These are phyloP conservation scores for Acrobasis suavella DNA, from an alignment of 2,888 invertebrate species.

Conservation along the genomic window DNA sequence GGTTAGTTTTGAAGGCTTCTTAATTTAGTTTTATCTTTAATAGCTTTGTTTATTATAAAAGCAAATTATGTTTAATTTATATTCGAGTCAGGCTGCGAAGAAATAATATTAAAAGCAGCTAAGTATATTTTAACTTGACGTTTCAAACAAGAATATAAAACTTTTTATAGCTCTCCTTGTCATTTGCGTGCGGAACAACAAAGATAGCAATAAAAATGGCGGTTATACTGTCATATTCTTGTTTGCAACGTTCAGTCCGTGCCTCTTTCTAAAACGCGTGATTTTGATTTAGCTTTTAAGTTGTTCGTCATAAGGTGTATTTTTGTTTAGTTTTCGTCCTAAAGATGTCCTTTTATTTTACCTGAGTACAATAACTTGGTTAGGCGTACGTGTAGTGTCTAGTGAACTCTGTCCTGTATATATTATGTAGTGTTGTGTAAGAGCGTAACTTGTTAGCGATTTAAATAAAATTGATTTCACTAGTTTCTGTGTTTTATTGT, in stretches of 20 bases:
- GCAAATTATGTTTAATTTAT: constrained; percentile 12
- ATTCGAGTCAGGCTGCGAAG: constrained; percentile 12
- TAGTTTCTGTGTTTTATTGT: constrained; percentile 47
- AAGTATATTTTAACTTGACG: not conserved
- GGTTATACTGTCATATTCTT: not conserved
- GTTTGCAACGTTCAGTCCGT: not conserved
- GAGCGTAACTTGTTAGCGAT: constrained; percentile 67
- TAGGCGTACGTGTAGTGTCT: constrained; percentile 31
- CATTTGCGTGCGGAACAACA: not conserved
- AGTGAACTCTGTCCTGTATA: constrained; percentile 57
- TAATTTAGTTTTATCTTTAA: constrained; percentile 6
- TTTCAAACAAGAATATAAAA: not conserved
- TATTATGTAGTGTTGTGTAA: constrained; percentile 58
- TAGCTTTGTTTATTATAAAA: constrained; percentile 4
- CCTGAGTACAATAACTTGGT: constrained; percentile 67
- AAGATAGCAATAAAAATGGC: not conserved
- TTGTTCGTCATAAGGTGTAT: constrained; percentile 42
- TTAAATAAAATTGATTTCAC: constrained; percentile 62
- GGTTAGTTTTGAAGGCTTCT: constrained; percentile 12
- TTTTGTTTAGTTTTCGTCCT: constrained; percentile 46
- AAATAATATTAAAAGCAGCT: constrained; percentile 13
- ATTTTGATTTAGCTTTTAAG: constrained; percentile 23
- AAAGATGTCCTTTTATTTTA: constrained; percentile 54
- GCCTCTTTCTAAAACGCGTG: constrained; percentile 7
- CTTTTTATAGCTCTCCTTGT: not conserved